phyloP scores from a whole-genome alignment of 2,797 vertebrate species.

The Pteropus rufus region DNA sequence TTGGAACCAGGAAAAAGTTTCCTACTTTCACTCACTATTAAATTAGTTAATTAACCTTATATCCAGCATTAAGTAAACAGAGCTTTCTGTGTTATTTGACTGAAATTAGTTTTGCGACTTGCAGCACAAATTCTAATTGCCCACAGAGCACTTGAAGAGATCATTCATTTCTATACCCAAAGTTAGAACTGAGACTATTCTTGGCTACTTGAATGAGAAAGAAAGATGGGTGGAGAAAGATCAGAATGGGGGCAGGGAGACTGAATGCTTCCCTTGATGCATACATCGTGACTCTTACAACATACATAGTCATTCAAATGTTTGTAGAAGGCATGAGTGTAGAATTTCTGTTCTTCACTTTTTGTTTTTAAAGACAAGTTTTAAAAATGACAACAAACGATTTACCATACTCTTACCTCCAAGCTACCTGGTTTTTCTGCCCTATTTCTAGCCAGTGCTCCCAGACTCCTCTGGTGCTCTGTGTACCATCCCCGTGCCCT shows the following conservation, averaged over 20 bases:
- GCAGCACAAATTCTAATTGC: not conserved
- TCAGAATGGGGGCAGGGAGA: not conserved
- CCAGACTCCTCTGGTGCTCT: not conserved
- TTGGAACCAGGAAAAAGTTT: not conserved
- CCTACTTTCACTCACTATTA: not conserved
- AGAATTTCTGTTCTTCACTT: not conserved
- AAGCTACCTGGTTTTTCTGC: not conserved
- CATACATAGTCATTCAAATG: not conserved
- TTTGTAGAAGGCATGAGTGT: not conserved
- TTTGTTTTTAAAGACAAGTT: not conserved
- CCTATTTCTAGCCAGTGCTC: not conserved
- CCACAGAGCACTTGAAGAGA: not conserved
- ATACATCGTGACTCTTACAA: accelerated
- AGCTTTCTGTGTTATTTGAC: not conserved
- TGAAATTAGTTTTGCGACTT: not conserved
- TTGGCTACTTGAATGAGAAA: not conserved
- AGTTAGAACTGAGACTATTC: not conserved
- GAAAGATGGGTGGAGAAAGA: not conserved
- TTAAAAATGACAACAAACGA: not conserved
- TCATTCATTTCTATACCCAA: not conserved
- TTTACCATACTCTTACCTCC: not conserved
- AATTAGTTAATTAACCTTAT: slow-evolving; percentile 15
- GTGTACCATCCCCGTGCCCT: not conserved
- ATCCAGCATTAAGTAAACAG: slow-evolving; percentile 14
- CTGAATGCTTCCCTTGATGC: not conserved